Evolutionary conservation across 2,888 invertebrate genomes (phyloP).

Genomic region (Carpatolechia fugitivella): DNA sequence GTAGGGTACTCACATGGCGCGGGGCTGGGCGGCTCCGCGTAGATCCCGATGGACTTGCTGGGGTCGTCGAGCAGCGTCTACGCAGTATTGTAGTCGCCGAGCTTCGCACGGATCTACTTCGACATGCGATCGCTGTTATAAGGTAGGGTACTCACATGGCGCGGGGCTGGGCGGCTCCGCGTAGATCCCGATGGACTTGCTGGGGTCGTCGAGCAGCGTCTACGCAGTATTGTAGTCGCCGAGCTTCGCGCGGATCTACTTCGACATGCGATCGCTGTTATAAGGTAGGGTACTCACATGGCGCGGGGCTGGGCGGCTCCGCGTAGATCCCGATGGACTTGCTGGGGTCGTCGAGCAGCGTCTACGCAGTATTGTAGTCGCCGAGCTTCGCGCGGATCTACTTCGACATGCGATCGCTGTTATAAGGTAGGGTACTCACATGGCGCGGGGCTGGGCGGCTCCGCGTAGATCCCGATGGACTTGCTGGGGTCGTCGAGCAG

Average conservation of each 20-base stretch:
- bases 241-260: constrained; percentile 85
- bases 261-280: no score
- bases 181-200: constrained; percentile 86
- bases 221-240: constrained; percentile 85
- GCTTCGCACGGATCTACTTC: constrained; percentile 85
- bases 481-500: constrained; percentile 82
- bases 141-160: constrained; percentile 78
- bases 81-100: constrained; percentile 84
- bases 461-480: constrained; percentile 85
- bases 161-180: constrained; percentile 83
- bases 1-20: constrained; percentile 79
- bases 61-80: constrained; percentile 83
- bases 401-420: constrained; percentile 82
- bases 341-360: constrained; percentile 82
- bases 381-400: constrained; percentile 86
- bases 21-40: constrained; percentile 83
- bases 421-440: constrained; percentile 74
- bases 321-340: constrained; percentile 86
- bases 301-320: constrained; percentile 82
- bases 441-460: constrained; percentile 82
- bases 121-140: no score
- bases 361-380: constrained; percentile 83
- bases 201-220: constrained; percentile 82
- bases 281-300: constrained; percentile 78
- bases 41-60: constrained; percentile 86